Base-by-base conservation (phyloP, 2,888 invertebrate genomes). In the Tetropium fuscum region DNA sequence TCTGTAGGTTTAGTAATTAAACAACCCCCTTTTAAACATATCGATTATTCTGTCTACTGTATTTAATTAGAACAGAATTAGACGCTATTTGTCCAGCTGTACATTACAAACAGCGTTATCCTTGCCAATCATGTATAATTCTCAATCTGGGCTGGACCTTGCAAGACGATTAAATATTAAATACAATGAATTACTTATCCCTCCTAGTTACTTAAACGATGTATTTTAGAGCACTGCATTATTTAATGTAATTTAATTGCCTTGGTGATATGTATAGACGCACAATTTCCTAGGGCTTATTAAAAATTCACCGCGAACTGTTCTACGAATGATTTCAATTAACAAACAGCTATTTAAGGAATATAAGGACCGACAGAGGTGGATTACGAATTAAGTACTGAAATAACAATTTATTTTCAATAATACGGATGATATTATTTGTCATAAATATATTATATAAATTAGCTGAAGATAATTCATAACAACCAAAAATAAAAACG, bases 41-140 rank as follows among this genome's bases (percentile, higher is more conserved):
- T 45, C 18, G 45, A 45, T 45, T 45, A 45, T 30, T 30, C 45
- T 30, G 45, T 45, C 45, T 27, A 10, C 30, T 45, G 45, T 30
- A 30, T 30, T 45, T 30, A 45, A 45, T 45, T 45, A 45, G 45
- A 45, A 45, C 45, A 45, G 45, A 45, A 45, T 45, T 45, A 45
- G 45, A 45, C 45, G 30, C 45, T 45, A 45, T 45, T 45, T 45
- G 45, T 45, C 30, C 73, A 71, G 71, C 68, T 71, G 71, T 68
- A 71, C 70, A 72, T 72, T 71, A 71, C 69, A 69, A 65, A 63
- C 72, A 47, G 58, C 61, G 72, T 73, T 75, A 77, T 77, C 75
- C 74, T 76, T 76, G 76, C 76, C 77, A 74, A 77, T 78, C 77
- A 75, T 77, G 73, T 74, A 77, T 76, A 79, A 78, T 78, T 76